These are phyloP conservation scores for Fringilla coelebs DNA, from an alignment of 2,797 vertebrate genomes.

Conservation along the genomic window DNA sequence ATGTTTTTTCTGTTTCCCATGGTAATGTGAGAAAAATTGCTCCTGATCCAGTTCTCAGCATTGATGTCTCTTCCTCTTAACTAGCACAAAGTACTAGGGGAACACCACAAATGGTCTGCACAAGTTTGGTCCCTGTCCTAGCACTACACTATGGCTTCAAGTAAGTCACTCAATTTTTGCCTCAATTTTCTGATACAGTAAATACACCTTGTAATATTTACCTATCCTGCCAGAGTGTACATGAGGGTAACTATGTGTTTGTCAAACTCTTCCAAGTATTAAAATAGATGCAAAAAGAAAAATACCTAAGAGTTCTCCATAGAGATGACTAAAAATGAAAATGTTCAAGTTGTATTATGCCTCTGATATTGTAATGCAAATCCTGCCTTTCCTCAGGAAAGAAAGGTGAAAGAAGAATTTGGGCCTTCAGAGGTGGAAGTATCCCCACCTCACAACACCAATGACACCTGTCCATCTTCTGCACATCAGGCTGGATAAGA, in stretches of 20 bases:
- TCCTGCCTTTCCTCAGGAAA: not conserved
- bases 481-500: not conserved
- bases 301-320: not conserved
- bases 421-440: not conserved
- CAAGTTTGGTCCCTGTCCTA: not conserved
- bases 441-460: not conserved
- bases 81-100: not conserved
- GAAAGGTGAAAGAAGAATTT: not conserved
- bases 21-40: not conserved
- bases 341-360: not conserved
- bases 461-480: not conserved
- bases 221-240: not conserved
- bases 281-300: not conserved
- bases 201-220: not conserved
- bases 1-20: not conserved
- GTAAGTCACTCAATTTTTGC: not conserved
- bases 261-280: not conserved
- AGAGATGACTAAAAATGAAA: not conserved
- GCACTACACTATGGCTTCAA: not conserved
- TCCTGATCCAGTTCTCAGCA: not conserved
- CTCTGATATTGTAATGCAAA: not conserved
- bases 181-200: not conserved
- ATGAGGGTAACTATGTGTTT: not conserved
- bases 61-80: not conserved
- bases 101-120: not conserved